Evolutionary conservation across 2,113 vertebrate genomes (phyloP), one percentile per base, ranked within the genome.

Genomic region (Ochotona curzoniae): DNA sequence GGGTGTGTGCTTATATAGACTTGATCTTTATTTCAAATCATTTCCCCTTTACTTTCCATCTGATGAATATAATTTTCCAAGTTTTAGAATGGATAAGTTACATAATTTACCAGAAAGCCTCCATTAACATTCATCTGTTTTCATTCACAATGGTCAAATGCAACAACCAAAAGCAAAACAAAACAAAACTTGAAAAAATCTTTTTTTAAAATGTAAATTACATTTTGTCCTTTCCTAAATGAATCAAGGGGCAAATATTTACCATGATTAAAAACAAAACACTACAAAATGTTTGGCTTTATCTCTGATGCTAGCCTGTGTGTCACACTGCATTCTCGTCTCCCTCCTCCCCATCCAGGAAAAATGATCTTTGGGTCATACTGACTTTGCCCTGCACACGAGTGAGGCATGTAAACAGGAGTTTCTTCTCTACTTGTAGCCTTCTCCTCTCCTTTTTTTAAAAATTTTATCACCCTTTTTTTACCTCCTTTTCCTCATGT

Each of bases 401-500:
- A 66, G 71, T 7, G 30, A 91, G 44, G 51, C 87, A 7, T 11
- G 79, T 8, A 71, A 87, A 94, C 74, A 32, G 0, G 23, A 57
- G 73, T 57, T 78, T 89, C 89, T 81, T 51, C 47, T 91, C 60
- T 83, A 54, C 73, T 54, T 57, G 49, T 7, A 82, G 69, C 86
- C 60, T 73, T 87, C 54, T 23, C 13, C 20, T 66, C 64, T 87
- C 63, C 57, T 14, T 49, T 83, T 89, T 78, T 95, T 85, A 91
- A n/a, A n/a, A n/a, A 88, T 96, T 95, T 95, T 93, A 87, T 87
- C 89, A 90, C 94, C 38, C 94, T 96, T 92, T 83, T 67, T 91
- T 96, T 97, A 95, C 96, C 95, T 97, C 69, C 35, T 87, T 95
- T 79, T 80, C 64, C 87, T 78, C 95, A 79, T 93, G 91, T 89